A percentile compares a stretch with the other conserved stretches of the same genome.
phyloP scores from a whole-genome alignment of 2,797 vertebrate species.

The Fratercula arctica region DNA sequence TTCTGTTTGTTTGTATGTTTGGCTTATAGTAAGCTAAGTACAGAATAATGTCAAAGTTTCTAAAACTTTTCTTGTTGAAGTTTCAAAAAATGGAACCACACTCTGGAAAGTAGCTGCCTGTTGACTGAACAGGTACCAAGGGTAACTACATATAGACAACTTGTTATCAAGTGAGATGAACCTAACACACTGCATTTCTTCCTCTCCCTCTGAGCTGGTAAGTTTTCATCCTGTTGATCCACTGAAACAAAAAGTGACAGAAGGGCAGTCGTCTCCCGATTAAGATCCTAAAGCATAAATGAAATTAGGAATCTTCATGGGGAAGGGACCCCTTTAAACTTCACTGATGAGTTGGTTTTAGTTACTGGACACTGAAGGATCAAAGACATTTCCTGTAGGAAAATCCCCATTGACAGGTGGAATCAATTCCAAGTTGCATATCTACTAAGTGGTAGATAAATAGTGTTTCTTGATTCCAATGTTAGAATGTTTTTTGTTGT shows the following conservation, averaged over 20 bases:
- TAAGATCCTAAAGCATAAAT: neutral
- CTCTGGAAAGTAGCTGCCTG: neutral
- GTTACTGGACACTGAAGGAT: neutral
- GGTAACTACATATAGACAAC: neutral
- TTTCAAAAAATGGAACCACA: neutral
- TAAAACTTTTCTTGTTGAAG: neutral
- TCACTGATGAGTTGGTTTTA: neutral
- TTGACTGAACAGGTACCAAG: neutral
- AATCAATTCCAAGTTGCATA: neutral
- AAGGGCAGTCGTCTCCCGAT: neutral
- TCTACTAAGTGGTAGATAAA: neutral
- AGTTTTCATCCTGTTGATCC: neutral
- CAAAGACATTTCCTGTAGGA: neutral
- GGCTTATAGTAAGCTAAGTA: neutral
- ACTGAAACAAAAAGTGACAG: neutral
- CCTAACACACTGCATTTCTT: neutral
- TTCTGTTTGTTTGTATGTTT: neutral
- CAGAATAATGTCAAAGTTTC: neutral
- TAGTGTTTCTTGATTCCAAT: neutral
- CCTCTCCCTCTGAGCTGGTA: neutral
- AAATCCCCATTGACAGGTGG: neutral
- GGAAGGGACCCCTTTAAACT: neutral
- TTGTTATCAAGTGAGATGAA: neutral
- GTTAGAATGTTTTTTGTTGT: neutral
- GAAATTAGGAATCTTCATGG: neutral